phyloP scores from a whole-genome alignment of 2,888 invertebrate species.

The Sminthurinus aureus region DNA sequence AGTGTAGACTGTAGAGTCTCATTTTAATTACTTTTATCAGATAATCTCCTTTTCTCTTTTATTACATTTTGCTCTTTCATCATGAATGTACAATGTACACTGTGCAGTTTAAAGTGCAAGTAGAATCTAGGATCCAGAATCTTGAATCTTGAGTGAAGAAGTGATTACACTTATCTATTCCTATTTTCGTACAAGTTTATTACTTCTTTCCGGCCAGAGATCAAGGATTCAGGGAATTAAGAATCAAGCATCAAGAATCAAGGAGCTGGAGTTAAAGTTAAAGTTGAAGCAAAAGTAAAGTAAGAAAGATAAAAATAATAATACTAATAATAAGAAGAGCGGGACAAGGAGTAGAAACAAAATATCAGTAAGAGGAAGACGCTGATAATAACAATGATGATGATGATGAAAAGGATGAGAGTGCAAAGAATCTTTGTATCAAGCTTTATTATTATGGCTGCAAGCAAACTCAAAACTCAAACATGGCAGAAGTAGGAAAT shows the following conservation, averaged over 20 bases:
- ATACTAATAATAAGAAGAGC: not conserved
- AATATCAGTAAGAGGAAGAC: not conserved
- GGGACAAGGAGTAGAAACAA: not conserved
- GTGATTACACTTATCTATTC: not conserved
- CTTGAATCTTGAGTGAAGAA: too few species aligned
- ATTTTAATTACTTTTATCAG: constrained; percentile 18
- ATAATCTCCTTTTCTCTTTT: constrained; percentile 1
- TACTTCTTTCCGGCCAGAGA: not conserved
- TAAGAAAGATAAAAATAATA: not conserved
- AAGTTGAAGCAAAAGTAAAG: not conserved
- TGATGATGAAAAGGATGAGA: too few species aligned
- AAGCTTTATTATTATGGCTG: too few species aligned
- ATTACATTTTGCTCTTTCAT: not conserved
- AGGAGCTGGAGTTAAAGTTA: not conserved
- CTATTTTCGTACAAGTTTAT: constrained; percentile 7
- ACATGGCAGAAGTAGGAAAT: not conserved
- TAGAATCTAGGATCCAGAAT: too few species aligned
- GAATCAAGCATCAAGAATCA: not conserved
- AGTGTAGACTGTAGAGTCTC: not conserved
- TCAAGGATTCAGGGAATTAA: not conserved
- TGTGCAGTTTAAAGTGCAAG: too few species aligned
- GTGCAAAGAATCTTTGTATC: too few species aligned
- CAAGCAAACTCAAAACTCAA: too few species aligned
- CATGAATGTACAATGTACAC: not conserved
- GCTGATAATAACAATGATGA: too few species aligned